Conservation (phyloP, 1,140 invertebrate species). For the Penaeus japonicus region DNA sequence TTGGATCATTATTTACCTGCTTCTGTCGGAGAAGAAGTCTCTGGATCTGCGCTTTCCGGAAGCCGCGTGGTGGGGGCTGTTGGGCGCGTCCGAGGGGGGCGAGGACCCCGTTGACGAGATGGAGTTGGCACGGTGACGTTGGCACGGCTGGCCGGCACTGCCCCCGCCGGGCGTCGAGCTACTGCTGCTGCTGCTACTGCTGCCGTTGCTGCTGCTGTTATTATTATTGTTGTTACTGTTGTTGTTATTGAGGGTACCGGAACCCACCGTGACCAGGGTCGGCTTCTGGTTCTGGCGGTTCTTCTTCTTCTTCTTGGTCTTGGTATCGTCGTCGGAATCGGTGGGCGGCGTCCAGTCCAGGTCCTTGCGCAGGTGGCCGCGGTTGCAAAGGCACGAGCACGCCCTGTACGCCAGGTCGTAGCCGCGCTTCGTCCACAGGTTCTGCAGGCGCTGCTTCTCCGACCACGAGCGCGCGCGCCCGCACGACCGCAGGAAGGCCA, state of each 20-base stretch:
- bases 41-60: constrained; percentile 64
- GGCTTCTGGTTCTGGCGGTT: constrained; percentile 63
- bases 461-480: constrained; percentile 92
- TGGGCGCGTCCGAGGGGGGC: constrained; percentile 73
- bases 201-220: constrained; percentile 73
- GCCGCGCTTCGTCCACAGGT: constrained; percentile 96
- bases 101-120: constrained; percentile 73
- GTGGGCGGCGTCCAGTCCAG: constrained; percentile 83
- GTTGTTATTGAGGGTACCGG: constrained; percentile 58
- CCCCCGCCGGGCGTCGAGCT: constrained; percentile 62
- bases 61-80: constrained; percentile 73
- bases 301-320: constrained; percentile 66
- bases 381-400: constrained; percentile 80
- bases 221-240: constrained; percentile 74
- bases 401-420: constrained; percentile 91
- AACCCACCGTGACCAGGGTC: constrained; percentile 60
- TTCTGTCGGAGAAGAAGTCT: constrained; percentile 81
- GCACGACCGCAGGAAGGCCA: constrained; percentile 87
- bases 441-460: constrained; percentile 90
- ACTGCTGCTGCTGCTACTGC: constrained; percentile 63
- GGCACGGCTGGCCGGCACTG: constrained; percentile 38
- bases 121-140: constrained; percentile 69
- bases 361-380: constrained; percentile 93
- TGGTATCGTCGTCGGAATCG: constrained; percentile 59
- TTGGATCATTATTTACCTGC: constrained; percentile 71